These are phyloP conservation scores for Sycophila texana DNA, from an alignment of 2,888 invertebrate species.

Conservation along the genomic window DNA sequence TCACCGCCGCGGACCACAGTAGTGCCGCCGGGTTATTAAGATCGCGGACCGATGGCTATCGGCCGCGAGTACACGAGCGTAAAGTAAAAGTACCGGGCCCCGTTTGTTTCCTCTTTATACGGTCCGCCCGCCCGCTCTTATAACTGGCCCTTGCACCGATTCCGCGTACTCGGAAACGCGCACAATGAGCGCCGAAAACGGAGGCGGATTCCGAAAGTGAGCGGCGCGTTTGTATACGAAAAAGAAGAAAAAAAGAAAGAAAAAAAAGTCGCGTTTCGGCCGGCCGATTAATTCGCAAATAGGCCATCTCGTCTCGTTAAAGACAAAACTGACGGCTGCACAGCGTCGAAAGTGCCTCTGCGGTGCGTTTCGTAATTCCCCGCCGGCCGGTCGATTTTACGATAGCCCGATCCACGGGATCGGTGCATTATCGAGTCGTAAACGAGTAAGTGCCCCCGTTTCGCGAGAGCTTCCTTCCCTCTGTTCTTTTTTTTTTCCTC, in stretches of 20 bases:
- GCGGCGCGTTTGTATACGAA: not conserved
- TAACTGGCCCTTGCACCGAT: constrained; percentile 4
- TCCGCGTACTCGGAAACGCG: not conserved
- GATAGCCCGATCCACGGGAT: not conserved
- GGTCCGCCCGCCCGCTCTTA: no score
- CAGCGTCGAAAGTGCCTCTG: not conserved
- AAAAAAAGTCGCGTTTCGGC: not conserved
- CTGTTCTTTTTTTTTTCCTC: not conserved
- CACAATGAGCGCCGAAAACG: not conserved
- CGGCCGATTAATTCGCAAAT: constrained; percentile 14
- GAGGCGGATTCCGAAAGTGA: not conserved
- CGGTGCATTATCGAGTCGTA: constrained; percentile 35
- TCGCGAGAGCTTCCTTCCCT: constrained; percentile 11
- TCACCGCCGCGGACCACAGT: no score
- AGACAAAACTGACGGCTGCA: constrained; percentile 1
- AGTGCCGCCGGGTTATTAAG: not conserved
- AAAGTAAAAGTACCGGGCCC: not conserved
- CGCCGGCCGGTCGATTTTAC: constrained; percentile 28
- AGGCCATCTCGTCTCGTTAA: not conserved
- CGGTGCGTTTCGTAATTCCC: constrained; percentile 13
- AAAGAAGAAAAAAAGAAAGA: not conserved
- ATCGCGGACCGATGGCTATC: constrained; percentile 1
- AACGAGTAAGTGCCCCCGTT: constrained; percentile 10
- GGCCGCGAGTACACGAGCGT: not conserved
- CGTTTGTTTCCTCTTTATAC: no score